Conservation (phyloP, 2,113 vertebrate genomes). For the Pomatostomus ruficeps region DNA sequence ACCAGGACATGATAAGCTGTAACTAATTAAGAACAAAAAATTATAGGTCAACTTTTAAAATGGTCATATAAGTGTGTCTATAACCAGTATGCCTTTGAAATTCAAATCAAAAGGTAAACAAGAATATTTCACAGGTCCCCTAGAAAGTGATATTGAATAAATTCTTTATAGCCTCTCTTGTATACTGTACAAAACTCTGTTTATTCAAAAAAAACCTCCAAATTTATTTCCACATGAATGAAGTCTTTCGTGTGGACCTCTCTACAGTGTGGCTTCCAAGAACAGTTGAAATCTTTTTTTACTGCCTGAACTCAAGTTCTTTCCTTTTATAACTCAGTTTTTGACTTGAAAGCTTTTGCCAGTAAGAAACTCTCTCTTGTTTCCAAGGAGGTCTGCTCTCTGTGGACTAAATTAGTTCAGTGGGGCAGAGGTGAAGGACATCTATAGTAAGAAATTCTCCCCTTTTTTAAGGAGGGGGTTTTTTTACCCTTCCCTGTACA, state of each 20-base stretch:
- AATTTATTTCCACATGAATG: not conserved
- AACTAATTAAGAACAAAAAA: not conserved
- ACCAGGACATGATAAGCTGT: not conserved
- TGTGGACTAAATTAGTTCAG: not conserved
- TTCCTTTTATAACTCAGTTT: not conserved
- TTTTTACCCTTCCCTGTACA: not conserved
- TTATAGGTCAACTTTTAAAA: not conserved
- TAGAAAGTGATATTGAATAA: not conserved
- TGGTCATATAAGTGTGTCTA: not conserved
- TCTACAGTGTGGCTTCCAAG: not conserved
- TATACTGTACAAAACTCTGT: not conserved
- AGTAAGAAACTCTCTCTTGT: not conserved
- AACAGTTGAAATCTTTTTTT: not conserved
- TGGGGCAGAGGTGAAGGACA: not conserved
- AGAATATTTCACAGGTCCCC: not conserved
- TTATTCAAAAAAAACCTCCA: not conserved
- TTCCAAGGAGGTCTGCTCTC: not conserved
- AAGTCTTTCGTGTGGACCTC: not conserved
- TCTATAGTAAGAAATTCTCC: not conserved
- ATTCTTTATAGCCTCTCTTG: not conserved
- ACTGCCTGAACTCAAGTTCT: not conserved
- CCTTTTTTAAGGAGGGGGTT: rapidly evolving
- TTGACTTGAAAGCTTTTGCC: not conserved
- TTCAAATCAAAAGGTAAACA: not conserved
- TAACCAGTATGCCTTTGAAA: not conserved